Conservation (phyloP, 2,113 vertebrate species). For the Crotalus tigris region DNA sequence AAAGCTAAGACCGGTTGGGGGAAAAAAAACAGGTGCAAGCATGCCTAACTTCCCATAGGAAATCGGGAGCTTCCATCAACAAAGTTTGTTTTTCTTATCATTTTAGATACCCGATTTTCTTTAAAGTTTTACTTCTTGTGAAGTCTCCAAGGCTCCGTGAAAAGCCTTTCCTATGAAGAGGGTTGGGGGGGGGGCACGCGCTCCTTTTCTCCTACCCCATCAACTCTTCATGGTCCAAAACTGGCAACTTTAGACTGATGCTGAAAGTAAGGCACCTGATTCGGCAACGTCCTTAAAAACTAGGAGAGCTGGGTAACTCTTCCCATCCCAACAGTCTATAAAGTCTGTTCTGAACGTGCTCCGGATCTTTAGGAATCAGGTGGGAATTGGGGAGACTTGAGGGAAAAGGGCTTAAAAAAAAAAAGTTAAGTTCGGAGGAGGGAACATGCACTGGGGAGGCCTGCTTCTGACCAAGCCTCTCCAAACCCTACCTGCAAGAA, state of each 20-base stretch:
- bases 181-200: background rate
- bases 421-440: slow-evolving; percentile 2
- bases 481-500: background rate
- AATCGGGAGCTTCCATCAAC: slow-evolving; percentile 3
- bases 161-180: background rate
- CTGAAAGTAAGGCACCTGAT: background rate
- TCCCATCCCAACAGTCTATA: slow-evolving; percentile 1
- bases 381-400: background rate
- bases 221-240: background rate
- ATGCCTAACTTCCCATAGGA: background rate
- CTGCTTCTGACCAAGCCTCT: background rate
- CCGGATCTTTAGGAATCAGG: slow-evolving; percentile 10
- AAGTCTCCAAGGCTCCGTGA: background rate
- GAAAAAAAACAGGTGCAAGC: background rate
- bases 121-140: background rate
- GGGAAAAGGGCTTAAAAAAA: background rate
- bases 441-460: background rate
- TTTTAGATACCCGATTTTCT: background rate
- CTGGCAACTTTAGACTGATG: background rate
- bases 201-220: background rate
- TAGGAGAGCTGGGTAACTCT: background rate
- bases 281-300: slow-evolving; percentile 22
- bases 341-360: slow-evolving; percentile 51
- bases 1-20: background rate
- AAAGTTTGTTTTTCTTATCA: background rate